These are phyloP conservation scores for Phyllotis vaccarum DNA, from an alignment of 2,797 vertebrate species.

Conservation along the genomic window DNA sequence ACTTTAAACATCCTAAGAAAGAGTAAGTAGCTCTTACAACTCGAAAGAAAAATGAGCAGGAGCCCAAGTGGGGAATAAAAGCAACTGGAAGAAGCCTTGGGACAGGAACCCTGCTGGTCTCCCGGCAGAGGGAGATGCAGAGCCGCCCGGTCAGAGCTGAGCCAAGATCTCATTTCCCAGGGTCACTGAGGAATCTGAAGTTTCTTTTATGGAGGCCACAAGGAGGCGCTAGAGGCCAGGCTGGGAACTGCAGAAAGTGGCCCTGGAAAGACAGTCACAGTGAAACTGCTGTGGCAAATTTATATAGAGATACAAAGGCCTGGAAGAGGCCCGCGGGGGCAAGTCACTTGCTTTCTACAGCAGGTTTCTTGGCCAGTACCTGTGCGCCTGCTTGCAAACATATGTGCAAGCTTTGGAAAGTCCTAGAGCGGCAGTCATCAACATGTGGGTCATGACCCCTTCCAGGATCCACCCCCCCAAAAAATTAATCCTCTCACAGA, in stretches of 20 bases:
- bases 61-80: background rate
- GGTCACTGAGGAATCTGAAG: background rate
- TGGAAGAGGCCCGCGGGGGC: background rate
- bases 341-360: background rate
- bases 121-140: background rate
- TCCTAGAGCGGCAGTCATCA: background rate
- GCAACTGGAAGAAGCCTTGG: background rate
- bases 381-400: background rate
- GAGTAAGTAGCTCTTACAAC: background rate
- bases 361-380: background rate
- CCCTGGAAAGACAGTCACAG: background rate
- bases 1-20: background rate
- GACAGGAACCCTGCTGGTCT: rapidly evolving
- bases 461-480: too few relatives aligned
- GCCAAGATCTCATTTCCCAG: too few relatives aligned
- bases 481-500: background rate
- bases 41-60: background rate
- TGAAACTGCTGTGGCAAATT: background rate
- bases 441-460: background rate
- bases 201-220: constrained; percentile 6
- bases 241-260: background rate
- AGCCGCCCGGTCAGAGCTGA: too few relatives aligned
- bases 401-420: background rate
- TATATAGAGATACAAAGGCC: constrained; percentile 22
- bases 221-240: constrained; percentile 5